phyloP scores from a whole-genome alignment of 2,113 vertebrate genomes.

The Otus sunia region DNA sequence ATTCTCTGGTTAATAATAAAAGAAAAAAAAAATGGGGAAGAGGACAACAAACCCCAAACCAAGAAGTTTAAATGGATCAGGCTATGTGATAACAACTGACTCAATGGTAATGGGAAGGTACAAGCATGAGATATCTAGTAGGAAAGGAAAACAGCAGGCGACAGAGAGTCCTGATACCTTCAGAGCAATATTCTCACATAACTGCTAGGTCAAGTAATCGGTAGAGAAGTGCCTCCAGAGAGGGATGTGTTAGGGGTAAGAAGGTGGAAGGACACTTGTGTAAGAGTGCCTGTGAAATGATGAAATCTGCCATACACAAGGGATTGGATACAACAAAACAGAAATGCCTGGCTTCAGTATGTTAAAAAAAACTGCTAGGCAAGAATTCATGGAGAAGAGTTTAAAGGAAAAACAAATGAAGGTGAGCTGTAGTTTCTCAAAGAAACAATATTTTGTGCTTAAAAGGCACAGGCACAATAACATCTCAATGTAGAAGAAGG shows the following conservation, averaged over 20 bases:
- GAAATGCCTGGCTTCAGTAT: not conserved
- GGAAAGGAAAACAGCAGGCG: not conserved
- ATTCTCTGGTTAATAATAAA: not conserved
- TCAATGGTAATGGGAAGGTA: not conserved
- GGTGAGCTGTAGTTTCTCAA: not conserved
- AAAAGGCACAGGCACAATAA: conserved; percentile 34
- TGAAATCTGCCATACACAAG: not conserved
- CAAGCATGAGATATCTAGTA: not conserved
- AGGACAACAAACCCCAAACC: not conserved
- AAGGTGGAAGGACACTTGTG: not conserved
- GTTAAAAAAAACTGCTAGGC: not conserved
- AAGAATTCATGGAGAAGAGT: not conserved
- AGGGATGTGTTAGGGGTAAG: not conserved
- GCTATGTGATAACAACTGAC: not conserved
- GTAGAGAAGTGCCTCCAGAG: not conserved
- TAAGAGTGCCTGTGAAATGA: not conserved
- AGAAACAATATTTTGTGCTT: conserved; percentile 19
- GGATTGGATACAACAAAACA: not conserved
- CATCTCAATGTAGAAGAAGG: conserved; percentile 9
- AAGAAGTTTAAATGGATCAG: not conserved
- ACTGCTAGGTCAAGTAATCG: not conserved
- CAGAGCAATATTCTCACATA: not conserved
- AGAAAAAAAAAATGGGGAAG: not conserved
- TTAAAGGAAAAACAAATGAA: conserved; percentile 54
- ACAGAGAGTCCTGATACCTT: not conserved